Evolutionary conservation across 2,113 vertebrate genomes (phyloP).

Genomic region (Vulpes ferrilata): DNA sequence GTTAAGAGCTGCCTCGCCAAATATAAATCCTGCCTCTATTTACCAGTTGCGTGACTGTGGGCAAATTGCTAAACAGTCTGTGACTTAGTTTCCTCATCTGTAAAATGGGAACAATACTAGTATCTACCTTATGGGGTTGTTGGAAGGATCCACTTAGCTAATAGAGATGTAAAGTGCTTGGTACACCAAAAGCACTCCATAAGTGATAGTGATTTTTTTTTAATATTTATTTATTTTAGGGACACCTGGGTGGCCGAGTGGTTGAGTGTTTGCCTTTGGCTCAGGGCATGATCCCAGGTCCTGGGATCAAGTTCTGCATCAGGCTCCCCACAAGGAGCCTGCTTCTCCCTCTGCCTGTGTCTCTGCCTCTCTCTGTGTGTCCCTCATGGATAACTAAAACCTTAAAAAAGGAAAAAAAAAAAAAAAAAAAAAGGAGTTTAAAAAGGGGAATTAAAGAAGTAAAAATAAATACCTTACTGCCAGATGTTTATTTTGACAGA

Average conservation of each 20-base stretch:
- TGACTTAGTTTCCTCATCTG: constrained; percentile 19
- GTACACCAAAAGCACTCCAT: background rate
- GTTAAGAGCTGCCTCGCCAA: background rate
- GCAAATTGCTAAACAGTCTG: background rate
- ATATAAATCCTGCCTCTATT: background rate
- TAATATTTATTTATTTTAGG: too few relatives aligned
- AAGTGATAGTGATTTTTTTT: background rate
- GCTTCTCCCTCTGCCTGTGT: too few relatives aligned
- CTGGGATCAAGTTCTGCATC: too few relatives aligned
- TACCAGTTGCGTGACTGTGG: background rate
- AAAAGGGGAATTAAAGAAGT: background rate
- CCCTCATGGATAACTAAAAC: too few relatives aligned
- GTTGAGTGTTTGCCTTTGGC: too few relatives aligned
- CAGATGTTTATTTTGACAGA: background rate
- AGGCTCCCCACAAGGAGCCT: too few relatives aligned
- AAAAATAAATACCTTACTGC: background rate
- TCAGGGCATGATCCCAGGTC: too few relatives aligned
- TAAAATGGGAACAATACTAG: background rate
- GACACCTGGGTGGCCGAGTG: too few relatives aligned
- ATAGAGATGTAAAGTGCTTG: background rate
- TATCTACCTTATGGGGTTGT: background rate
- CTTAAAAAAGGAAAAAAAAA: too few relatives aligned
- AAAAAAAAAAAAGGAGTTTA: background rate
- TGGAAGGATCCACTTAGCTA: background rate
- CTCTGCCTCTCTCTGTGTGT: too few relatives aligned